Evolutionary conservation across 2,113 vertebrate species (phyloP), one percentile per base, ranked within the genome.

Genomic region (Pterocles orientalis): DNA sequence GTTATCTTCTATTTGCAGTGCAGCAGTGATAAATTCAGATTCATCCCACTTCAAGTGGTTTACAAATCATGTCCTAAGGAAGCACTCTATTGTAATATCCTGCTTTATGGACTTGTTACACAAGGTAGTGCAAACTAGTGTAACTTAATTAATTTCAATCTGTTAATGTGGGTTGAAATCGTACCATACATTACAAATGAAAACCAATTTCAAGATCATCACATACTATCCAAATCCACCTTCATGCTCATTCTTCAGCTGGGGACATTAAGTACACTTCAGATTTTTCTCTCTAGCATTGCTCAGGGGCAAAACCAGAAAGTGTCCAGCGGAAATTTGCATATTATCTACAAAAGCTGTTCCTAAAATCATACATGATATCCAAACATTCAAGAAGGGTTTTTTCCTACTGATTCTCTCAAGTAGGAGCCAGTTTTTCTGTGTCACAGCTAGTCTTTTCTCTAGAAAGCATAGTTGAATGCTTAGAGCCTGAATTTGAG

Each of bases 221-320:
- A n/a, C 34, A 13, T 34, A 33, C 34, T 78, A 56, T 47, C 15
- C 50, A 84, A 60, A 86, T 34, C 43, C 50, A 81, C 14, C 36
- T 76, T 83, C 76, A 54, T 0, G 0, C 14, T 71, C 8, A n/a
- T 69, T 2, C 1, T 62, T 89, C 34, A 72, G 23, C 36, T 73
- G 39, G 9, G 34, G 14, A 45, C 21, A 51, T 77, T 43, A 82
- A 69, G 34, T 19, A 82, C 15, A 34, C 54, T 82, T 91, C 14
- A 80, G 31, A 43, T 28, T 71, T 82, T 88, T 75, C 70, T 78
- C 28, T 80, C 16, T 47, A 54, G 21, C 13, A 60, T 36, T 82
- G 51, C 12, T 8, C 25, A 72, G 45, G 23, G 18, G 31, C 43
- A 88, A 69, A 92, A 14, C 4, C 45, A 78, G 7, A 73, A 41